These are phyloP conservation scores for Spea hammondii DNA, from an alignment of 2,797 vertebrate species.

Conservation along the genomic window DNA sequence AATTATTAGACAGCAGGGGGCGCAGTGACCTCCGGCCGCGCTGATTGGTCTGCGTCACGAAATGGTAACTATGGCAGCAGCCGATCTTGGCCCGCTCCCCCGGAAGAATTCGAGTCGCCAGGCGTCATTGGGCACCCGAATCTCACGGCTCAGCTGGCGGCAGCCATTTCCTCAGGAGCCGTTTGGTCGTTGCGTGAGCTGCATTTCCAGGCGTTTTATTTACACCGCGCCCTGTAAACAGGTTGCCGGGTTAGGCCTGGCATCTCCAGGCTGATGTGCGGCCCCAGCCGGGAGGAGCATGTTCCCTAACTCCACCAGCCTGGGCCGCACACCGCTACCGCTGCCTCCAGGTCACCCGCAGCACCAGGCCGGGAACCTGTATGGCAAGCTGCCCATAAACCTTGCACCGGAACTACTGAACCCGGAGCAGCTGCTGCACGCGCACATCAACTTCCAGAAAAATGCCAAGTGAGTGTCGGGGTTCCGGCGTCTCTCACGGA, in stretches of 20 bases:
- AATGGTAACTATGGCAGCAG: background rate
- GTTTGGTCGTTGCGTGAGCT: background rate
- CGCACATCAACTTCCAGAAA: conserved; percentile 32
- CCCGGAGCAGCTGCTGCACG: conserved; percentile 21
- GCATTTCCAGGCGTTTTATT: too few species aligned
- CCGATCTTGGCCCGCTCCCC: conserved; percentile 4
- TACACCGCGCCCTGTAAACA: too few species aligned
- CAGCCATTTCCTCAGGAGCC: conserved; percentile 25
- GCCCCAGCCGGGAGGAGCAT: conserved; percentile 69
- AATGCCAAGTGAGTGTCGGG: conserved; percentile 38
- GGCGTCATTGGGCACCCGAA: background rate
- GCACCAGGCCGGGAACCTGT: conserved; percentile 37
- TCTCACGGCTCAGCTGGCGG: conserved; percentile 7
- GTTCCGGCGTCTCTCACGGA: background rate
- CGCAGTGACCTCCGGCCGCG: background rate
- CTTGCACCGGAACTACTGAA: conserved; percentile 6
- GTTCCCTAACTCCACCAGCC: conserved; percentile 73
- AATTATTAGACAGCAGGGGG: background rate
- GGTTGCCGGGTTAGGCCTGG: conserved; percentile 21
- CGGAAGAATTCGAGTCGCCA: conserved; percentile 5
- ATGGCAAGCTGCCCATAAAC: background rate
- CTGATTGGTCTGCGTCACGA: background rate
- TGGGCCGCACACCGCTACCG: conserved; percentile 64
- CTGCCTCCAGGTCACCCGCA: conserved; percentile 55
- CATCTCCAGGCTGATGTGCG: conserved; percentile 56